phyloP scores from a whole-genome alignment of 2,113 vertebrate genomes.

The Microtus ochrogaster region DNA sequence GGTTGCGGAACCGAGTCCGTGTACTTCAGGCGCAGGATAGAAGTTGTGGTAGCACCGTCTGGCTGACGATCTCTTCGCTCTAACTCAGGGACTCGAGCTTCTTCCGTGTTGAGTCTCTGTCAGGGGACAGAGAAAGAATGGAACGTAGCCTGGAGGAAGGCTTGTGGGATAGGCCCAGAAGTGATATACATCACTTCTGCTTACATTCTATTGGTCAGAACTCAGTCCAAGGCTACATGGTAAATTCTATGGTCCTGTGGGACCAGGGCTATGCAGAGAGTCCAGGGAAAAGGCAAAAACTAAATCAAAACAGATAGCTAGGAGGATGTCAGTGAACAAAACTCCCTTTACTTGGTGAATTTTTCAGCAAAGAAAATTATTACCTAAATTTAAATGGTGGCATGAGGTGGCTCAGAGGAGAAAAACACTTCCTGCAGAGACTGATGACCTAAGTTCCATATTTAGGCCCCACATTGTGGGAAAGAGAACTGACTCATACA shows the following conservation, averaged over 20 bases:
- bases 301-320: not conserved
- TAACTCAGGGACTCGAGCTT: conserved; percentile 8
- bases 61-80: not conserved
- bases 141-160: not conserved
- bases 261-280: not conserved
- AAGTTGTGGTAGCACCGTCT: not conserved
- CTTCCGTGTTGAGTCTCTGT: not conserved
- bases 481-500: not conserved
- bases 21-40: not conserved
- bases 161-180: not conserved
- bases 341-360: not conserved
- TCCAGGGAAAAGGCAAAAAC: not conserved
- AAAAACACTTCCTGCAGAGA: not conserved
- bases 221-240: not conserved
- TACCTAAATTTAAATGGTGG: not conserved
- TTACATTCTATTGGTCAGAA: not conserved
- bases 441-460: not conserved
- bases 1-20: not conserved
- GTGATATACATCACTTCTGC: not conserved
- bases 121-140: not conserved
- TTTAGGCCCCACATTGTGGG: not conserved
- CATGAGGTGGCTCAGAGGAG: not conserved
- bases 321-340: not conserved
- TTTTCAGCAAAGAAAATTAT: conserved; percentile 35
- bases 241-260: not conserved